phyloP scores from a whole-genome alignment of 2,888 invertebrate genomes.

The Drosophila maculinotata region DNA sequence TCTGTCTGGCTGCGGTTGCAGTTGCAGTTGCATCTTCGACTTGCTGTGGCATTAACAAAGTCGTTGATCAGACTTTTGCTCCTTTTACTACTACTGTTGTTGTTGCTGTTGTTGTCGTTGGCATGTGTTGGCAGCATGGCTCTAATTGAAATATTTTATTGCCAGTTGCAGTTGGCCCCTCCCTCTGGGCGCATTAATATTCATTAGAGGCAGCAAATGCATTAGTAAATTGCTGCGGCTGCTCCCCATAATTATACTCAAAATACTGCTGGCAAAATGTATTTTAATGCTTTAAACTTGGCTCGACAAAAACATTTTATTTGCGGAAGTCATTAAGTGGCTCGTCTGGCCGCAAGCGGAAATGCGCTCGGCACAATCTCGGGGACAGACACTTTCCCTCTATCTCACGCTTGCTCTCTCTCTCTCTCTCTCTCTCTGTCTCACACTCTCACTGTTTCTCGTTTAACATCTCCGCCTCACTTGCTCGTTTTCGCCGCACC shows the following conservation, averaged over 20 bases:
- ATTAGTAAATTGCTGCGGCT: slow-evolving; percentile 68
- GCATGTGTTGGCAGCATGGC: slow-evolving; percentile 69
- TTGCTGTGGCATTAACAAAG: slow-evolving; percentile 72
- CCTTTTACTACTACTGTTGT: slow-evolving; percentile 3
- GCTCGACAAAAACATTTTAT: slow-evolving; percentile 65
- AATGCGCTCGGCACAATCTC: slow-evolving; percentile 49
- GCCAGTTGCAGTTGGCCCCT: slow-evolving; percentile 41
- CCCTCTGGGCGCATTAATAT: slow-evolving; percentile 64
- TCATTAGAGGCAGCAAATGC: slow-evolving; percentile 72
- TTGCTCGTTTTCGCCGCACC: neutral
- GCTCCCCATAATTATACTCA: slow-evolving; percentile 64
- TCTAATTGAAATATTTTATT: slow-evolving; percentile 79
- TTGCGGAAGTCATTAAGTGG: slow-evolving; percentile 79
- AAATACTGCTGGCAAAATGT: slow-evolving; percentile 41
- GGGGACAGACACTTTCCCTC: slow-evolving; percentile 25
- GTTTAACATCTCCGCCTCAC: neutral
- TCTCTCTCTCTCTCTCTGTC: neutral
- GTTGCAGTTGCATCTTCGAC: slow-evolving; percentile 46
- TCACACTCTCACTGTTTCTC: neutral
- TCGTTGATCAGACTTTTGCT: slow-evolving; percentile 64
- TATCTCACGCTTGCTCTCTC: no score
- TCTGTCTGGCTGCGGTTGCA: slow-evolving; percentile 15
- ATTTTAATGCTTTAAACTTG: slow-evolving; percentile 67
- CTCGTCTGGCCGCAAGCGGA: slow-evolving; percentile 51
- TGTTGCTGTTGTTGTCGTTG: slow-evolving; percentile 14